Evolutionary conservation across 2,888 invertebrate species (phyloP).

Genomic region (Rhynchonema sp.): DNA sequence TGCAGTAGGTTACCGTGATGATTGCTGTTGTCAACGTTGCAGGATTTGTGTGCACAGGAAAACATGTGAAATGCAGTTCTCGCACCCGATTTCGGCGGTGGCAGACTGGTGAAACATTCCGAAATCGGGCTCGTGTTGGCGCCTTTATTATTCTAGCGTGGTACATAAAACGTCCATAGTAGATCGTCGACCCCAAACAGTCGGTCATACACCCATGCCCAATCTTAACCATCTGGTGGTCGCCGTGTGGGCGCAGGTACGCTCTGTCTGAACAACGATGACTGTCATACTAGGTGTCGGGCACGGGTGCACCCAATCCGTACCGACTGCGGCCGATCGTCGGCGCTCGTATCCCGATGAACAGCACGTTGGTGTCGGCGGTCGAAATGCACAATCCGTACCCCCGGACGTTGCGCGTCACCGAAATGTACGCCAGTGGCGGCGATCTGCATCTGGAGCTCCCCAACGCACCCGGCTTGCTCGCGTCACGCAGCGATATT

Average conservation of each 20-base stretch:
- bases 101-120: no score
- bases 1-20: no score
- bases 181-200: neutral
- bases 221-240: no score
- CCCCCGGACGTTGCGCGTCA: slow-evolving; percentile 41
- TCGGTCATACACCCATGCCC: neutral
- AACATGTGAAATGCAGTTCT: no score
- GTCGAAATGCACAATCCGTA: slow-evolving; percentile 89
- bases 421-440: slow-evolving; percentile 49
- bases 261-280: neutral
- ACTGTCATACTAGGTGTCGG: slow-evolving; percentile 27
- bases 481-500: slow-evolving; percentile 55
- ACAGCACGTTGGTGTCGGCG: slow-evolving; percentile 67
- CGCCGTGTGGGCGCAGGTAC: no score
- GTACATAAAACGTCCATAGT: no score
- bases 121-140: no score
- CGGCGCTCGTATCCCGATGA: slow-evolving; percentile 69
- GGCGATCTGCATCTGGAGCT: slow-evolving; percentile 70
- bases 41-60: no score
- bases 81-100: no score
- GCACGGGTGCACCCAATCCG: slow-evolving; percentile 62
- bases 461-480: slow-evolving; percentile 47
- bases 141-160: no score
- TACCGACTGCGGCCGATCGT: slow-evolving; percentile 75
- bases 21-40: no score